Conservation (phyloP, 2,888 invertebrate species). For the Sipha maydis region DNA sequence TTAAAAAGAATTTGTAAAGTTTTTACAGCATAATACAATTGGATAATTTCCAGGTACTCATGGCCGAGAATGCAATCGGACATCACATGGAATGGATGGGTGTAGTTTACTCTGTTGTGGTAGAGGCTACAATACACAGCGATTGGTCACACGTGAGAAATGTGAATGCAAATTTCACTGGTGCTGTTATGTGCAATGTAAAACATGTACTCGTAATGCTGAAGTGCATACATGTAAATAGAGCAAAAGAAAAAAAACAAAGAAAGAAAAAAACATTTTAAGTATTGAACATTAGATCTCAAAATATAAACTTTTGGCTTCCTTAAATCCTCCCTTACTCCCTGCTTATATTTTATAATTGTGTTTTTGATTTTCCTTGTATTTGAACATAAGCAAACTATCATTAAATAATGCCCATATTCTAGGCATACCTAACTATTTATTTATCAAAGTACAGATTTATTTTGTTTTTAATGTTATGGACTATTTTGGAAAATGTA, state of each 20-base stretch:
- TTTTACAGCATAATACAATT: no score
- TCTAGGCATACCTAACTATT: constrained; percentile 40
- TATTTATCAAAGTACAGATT: constrained; percentile 42
- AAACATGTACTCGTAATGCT: constrained; percentile 81
- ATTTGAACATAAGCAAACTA: constrained; percentile 11
- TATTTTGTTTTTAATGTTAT: constrained; percentile 59
- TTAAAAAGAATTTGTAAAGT: no score
- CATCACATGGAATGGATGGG: constrained; percentile 73
- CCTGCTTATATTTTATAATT: constrained; percentile 25
- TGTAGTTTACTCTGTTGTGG: constrained; percentile 89
- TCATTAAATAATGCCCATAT: constrained; percentile 28
- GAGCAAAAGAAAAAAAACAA: background rate
- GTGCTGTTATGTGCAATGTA: constrained; percentile 95
- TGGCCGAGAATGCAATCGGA: constrained; percentile 78
- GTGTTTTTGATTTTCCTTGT: constrained; percentile 39
- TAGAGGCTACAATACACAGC: constrained; percentile 89
- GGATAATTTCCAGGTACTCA: constrained; percentile 71
- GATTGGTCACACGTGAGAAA: constrained; percentile 79
- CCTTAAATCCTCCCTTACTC: constrained; percentile 18
- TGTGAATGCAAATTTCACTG: constrained; percentile 96
- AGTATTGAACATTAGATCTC: constrained; percentile 57
- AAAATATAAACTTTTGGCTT: constrained; percentile 54
- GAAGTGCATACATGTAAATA: constrained; percentile 91
- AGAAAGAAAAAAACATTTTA: constrained; percentile 4
- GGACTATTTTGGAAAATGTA: constrained; percentile 50